Evolutionary conservation across 2,888 invertebrate species (phyloP).

Genomic region (Nomada flava): DNA sequence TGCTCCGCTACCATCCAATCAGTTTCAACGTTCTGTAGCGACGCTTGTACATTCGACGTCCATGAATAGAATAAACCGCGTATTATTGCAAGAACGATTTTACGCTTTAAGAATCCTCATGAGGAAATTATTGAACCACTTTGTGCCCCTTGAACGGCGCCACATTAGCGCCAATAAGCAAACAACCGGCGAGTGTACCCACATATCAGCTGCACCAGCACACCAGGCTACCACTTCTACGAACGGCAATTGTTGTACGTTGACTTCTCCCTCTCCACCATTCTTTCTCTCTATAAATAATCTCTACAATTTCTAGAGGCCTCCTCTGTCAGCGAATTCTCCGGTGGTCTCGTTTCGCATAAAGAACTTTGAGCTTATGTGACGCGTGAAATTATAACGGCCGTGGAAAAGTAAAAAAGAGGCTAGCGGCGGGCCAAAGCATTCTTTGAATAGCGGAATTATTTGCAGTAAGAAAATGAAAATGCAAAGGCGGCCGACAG

Average conservation of each 20-base stretch:
- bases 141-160: conserved; percentile 69
- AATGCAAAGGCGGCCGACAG: conserved; percentile 60
- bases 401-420: conserved; percentile 40
- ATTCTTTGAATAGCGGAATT: conserved; percentile 58
- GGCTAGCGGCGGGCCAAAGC: conserved; percentile 37
- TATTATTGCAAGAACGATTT: conserved; percentile 42
- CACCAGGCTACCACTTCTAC: conserved; percentile 56
- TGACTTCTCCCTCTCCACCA: not conserved
- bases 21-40: conserved; percentile 16
- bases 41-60: not conserved
- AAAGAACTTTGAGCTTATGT: conserved; percentile 74
- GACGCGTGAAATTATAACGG: conserved; percentile 77
- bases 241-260: conserved; percentile 70
- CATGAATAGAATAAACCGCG: conserved; percentile 30
- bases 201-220: conserved; percentile 49
- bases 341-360: conserved; percentile 67
- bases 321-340: conserved; percentile 63
- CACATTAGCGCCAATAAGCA: conserved; percentile 71
- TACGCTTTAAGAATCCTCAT: conserved; percentile 59
- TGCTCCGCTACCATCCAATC: conserved; percentile 21
- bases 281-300: conserved; percentile 67
- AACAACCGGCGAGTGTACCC: conserved; percentile 62
- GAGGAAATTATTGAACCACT: conserved; percentile 68
- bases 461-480: conserved; percentile 62
- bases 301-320: conserved; percentile 67